Base-by-base conservation (phyloP, 1,140 invertebrate genomes). In the Drosophila serrata region DNA sequence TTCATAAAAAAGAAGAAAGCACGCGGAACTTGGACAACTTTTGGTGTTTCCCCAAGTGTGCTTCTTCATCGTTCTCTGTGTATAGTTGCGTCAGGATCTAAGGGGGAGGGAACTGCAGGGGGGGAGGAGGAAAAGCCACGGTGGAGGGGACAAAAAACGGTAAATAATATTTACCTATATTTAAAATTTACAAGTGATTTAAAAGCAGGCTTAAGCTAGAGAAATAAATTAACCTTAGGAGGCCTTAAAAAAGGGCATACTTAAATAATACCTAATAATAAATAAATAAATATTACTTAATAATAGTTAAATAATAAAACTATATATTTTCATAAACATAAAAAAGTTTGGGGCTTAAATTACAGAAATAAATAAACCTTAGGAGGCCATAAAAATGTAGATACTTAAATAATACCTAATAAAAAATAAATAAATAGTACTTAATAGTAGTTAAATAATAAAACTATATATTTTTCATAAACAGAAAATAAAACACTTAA, bases 1-100 rank as follows among this genome's bases (percentile, higher is more conserved):
- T 87, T 88, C 82, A 87, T 82, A 78, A 84, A 90, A 84, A 82
- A 67, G 76, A 74, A 86, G 76, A 74, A 86, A 86, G 77, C 73
- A 64, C 63, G 61, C 49, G 67, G 72, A 80, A 87, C 85, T 90
- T 90, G 77, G 73, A 84, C 84, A 88, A 88, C 84, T 88, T 88
- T 88, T 90, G 84, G 84, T 88, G 80, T 81, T 86, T 64, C 69
- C 73, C 73, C 73, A 75, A 68, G 64, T 42, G 61, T 65, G 33
- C 51, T 29, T 48, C 40, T 37, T 42, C 45, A 40, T 51, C 42
- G 59, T 51, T 70, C 39, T 1, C 68, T 60, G n/a, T 55, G 17
- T 67, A 55, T 76, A 76, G 74, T 76, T 76, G 75, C 22, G 70
- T 75, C 48, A 58, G 70, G 46, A 40, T 76, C 61, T 75, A 75